Base-by-base conservation (phyloP, 2,113 vertebrate genomes). In the Tragelaphus scriptus region DNA sequence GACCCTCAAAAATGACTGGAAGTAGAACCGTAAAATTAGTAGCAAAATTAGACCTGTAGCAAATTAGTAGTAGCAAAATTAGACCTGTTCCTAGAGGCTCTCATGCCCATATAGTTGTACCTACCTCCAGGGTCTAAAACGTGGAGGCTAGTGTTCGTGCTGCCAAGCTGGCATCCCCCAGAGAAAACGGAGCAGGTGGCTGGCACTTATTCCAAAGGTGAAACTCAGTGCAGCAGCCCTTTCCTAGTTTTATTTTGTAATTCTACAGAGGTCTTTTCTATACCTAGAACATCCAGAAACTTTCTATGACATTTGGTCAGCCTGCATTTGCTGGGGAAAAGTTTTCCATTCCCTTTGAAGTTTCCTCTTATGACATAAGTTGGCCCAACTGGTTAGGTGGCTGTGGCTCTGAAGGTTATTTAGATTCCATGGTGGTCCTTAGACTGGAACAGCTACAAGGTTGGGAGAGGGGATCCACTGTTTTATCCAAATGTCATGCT, bases 11-110 rank as follows among this genome's bases (percentile, higher is more conserved):
- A 75, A 21, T 59, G 75, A 59, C 8, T 30, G 53, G 44, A 95
- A 92, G 63, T 44, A 63, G 88, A 95, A 30, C 19, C 14, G n/a
- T n/a, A n/a, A n/a, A n/a, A n/a, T n/a, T n/a, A 75, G 77, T 40
- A 82, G 65, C 65, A 92, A 85, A 56, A 21, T 58, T 55, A 58
- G 86, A 30, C 26, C 51, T 51, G 19, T 7, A n/a, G n/a, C n/a
- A n/a, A n/a, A n/a, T n/a, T n/a, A n/a, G n/a, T n/a, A 75, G 77
- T 40, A 82, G 65, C 65, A 92, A 85, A 56, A 21, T 58, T 55
- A 58, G 86, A 30, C 26, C 51, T 51, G 19, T 7, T 86, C 16
- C 30, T 26, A 17, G 58, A 56, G 49, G 17, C 16, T 80, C 19
- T 77, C 68, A 79, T 19, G 53, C 3, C 19, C 6, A 61, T 21